Evolutionary conservation across 37 sponge, comb jelly and placozoan genomes (phyloP), one percentile per base, ranked within the genome.

Genomic region (Spongilla lacustris): DNA sequence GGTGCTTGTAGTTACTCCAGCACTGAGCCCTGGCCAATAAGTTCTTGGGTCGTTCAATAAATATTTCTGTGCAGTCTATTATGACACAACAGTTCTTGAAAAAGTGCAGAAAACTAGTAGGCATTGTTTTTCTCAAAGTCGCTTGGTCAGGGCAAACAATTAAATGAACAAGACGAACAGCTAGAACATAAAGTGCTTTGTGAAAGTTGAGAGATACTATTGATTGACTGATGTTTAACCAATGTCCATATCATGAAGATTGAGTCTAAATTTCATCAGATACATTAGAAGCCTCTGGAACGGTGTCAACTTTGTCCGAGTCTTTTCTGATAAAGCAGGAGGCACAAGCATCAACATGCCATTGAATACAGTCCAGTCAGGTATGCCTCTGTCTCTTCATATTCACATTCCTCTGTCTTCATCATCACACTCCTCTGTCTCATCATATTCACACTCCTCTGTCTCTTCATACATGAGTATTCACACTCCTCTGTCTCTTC

Each of bases 131-230:
- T 69, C 69, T 27, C 0, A 92, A 50, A 31, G 41, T 73, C 17
- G 83, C 91, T 38, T 85, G 13, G 2, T 87, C 85, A 34, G 91
- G 91, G 85, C 94, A 92, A 8, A 86, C 25, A 37, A 92, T 79
- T 48, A 93, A 72, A 68, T 37, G 87, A 29, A 36, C 50, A 17
- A 93, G 31, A 66, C 36, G 34, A 13, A 68, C 0, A 24, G 70
- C 17, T 25, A 70, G 26, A 24, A 75, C 36, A 27, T 28, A 34
- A 32, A 84, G 37, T 24, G 26, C 71, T 0, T 25, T 37, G 27
- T 32, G 36, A 27, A 91, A 84, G 12, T 28, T 87, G 0, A 80
- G 84, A 32, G 58, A 69, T 8, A 87, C 83, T 28, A 84, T 91
- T 71, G 73, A 77, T 46, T 72, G 37, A 13, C 11, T 13, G 11